Conservation (phyloP, 2,113 vertebrate genomes). For the Oncorhynchus mykiss region DNA sequence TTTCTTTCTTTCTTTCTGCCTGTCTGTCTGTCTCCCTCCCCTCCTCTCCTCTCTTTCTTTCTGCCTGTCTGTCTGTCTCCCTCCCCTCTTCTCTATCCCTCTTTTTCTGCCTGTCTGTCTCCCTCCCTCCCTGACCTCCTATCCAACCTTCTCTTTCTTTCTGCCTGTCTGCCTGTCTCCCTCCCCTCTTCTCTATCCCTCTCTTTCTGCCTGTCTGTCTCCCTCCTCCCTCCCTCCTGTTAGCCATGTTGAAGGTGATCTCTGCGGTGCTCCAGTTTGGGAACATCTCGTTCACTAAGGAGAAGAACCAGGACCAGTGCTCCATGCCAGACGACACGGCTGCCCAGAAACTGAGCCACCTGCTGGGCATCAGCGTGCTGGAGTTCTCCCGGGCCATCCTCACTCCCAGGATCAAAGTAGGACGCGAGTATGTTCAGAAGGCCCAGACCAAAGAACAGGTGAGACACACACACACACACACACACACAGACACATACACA, state of each 20-base stretch:
- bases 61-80: neutral
- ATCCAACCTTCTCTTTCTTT: neutral
- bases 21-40: neutral
- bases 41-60: neutral
- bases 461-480: neutral
- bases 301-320: constrained; percentile 86
- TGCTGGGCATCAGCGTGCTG: constrained; percentile 86
- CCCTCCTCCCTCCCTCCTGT: neutral
- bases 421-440: constrained; percentile 90
- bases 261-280: constrained; percentile 88
- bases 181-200: too few species aligned
- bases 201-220: neutral
- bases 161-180: neutral
- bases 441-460: constrained; percentile 92
- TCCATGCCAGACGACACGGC: constrained; percentile 92
- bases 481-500: neutral
- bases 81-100: too few species aligned
- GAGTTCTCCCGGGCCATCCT: constrained; percentile 89
- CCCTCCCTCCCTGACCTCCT: neutral
- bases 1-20: neutral
- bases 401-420: constrained; percentile 88
- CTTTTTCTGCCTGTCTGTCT: neutral
- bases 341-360: constrained; percentile 88
- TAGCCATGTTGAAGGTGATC: constrained; percentile 85
- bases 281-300: constrained; percentile 83